These are phyloP conservation scores for Nematostella vectensis DNA, from an alignment of 92 coral and sea anemone genomes.

Conservation along the genomic window DNA sequence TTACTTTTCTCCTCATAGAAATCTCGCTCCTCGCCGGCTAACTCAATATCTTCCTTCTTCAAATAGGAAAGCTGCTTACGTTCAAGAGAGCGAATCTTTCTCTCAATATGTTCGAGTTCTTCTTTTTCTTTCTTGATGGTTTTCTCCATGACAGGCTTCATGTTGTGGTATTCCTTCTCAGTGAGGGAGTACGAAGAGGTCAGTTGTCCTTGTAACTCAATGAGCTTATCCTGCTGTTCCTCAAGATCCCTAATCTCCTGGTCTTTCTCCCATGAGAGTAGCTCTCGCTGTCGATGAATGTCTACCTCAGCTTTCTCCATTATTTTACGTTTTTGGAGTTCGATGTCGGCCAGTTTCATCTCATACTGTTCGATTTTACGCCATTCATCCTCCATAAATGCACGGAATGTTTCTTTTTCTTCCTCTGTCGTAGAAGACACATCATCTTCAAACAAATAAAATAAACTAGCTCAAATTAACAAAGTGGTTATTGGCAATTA, in stretches of 20 bases:
- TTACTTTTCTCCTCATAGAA: constrained; percentile 2
- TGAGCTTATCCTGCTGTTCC: constrained; percentile 43
- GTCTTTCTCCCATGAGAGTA: constrained; percentile 54
- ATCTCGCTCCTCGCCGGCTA: constrained; percentile 31
- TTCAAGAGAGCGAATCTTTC: constrained; percentile 34
- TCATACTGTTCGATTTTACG: constrained; percentile 72
- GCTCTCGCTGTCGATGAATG: constrained; percentile 40
- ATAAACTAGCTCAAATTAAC: neutral
- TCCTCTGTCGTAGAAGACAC: constrained; percentile 30
- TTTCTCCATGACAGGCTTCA: constrained; percentile 42
- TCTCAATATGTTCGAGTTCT: constrained; percentile 59
- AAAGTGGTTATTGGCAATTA: no score
- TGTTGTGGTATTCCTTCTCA: constrained; percentile 31
- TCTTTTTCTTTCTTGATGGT: constrained; percentile 34
- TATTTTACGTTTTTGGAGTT: constrained; percentile 57
- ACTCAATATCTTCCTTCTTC: constrained; percentile 29
- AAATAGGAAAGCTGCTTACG: constrained; percentile 37
- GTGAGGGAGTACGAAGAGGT: constrained; percentile 24
- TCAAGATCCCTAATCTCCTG: constrained; percentile 56
- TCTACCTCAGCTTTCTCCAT: constrained; percentile 52
- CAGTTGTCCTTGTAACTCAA: constrained; percentile 42
- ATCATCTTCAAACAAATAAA: constrained; percentile 6
- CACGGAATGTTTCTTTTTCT: constrained; percentile 37
- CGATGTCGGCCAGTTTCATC: constrained; percentile 75
- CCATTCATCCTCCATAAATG: constrained; percentile 76